Base-by-base conservation (phyloP, 2,888 invertebrate genomes). In the Spodoptera littoralis region DNA sequence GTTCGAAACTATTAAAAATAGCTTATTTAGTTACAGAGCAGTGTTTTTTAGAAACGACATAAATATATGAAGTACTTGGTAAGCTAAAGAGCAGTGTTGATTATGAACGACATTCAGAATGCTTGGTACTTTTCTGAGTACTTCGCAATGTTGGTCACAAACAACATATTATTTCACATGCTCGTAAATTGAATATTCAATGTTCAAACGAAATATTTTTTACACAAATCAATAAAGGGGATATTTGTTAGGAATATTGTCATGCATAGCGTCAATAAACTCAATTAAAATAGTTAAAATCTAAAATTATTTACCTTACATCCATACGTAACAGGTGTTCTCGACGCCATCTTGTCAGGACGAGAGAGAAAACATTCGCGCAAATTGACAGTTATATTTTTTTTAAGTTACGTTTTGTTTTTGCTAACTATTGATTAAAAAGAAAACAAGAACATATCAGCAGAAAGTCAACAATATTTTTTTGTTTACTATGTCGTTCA, bases 291-390 rank as follows among this genome's bases (percentile, higher is more conserved):
- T 50, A 13, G 13, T 50, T 18, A 18, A 36, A 50, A 50, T 50
- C 41, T 18, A 18, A 41, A 41, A 30, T 52, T 52, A 43, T 52
- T 43, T 52, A 52, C 52, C 52, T 52, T 52, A 52, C n/a, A 52
- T 24, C 52, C 43, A 22, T 52, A 43, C 52, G n/a, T n/a, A n/a
- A n/a, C n/a, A n/a, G n/a, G 24, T 43, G 24, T 52, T n/a, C 43
- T 52, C 52, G 52, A 42, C 52, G 24, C 43, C 43, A 52, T 43
- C 52, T 52, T 52, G 50, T 4, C 18, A 50, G 13, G 0, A n/a
- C n/a, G 13, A 50, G 50, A 50, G 41, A 50, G 18, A 18, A 18
- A 18, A 18, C 18, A 18, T 18, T 18, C 18, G 1, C 18, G 18
- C 18, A 18, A 18, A 18, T 18, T 18, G 18, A 18, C 18, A 18